A percentile compares a stretch with the other conserved stretches of the same genome.
Evolutionary conservation across 2,797 vertebrate species (phyloP).

Genomic region (Micropoecilia bifurca): DNA sequence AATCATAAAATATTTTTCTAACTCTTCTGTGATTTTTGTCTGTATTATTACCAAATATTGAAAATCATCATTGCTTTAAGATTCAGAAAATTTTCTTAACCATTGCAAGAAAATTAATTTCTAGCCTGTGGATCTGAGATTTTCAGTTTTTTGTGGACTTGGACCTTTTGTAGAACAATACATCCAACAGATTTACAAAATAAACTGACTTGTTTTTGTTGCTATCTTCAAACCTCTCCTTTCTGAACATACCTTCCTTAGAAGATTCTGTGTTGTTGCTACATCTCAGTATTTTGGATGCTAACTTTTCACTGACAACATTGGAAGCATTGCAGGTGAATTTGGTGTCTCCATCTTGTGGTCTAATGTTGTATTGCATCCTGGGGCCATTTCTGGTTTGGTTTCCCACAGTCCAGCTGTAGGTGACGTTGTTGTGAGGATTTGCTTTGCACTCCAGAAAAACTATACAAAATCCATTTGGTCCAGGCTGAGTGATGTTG

Average conservation of each 20-base stretch:
- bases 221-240: not conserved
- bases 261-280: accelerated
- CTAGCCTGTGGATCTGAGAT: not conserved
- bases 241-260: not conserved
- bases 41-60: not conserved
- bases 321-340: slow-evolving; percentile 54
- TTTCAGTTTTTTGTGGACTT: not conserved
- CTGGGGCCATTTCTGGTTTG: not conserved
- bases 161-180: not conserved
- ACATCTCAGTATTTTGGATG: not conserved
- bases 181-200: not conserved
- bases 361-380: not conserved
- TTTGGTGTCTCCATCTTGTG: not conserved
- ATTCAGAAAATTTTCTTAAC: not conserved
- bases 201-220: not conserved
- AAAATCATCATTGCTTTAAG: no score
- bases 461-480: slow-evolving; percentile 31
- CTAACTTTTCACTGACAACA: accelerated
- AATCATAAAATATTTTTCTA: not conserved
- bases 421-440: not conserved
- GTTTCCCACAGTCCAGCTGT: slow-evolving; percentile 40
- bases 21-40: not conserved
- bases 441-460: slow-evolving; percentile 28
- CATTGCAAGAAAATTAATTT: not conserved
- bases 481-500: accelerated